Conservation (phyloP, 2,113 vertebrate species). For the Cariama cristata region DNA sequence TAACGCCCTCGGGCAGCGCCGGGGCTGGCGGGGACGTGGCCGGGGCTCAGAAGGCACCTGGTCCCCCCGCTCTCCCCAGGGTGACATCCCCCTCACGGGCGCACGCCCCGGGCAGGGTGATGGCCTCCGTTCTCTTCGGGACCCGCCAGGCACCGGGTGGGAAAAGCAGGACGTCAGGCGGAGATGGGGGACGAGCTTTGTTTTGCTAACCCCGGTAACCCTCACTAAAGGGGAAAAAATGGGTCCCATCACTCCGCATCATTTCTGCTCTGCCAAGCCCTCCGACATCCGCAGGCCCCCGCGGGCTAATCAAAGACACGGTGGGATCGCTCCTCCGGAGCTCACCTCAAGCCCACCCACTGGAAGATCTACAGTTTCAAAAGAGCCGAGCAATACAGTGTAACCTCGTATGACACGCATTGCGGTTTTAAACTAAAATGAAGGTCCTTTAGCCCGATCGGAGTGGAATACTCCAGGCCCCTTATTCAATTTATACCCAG, state of each 20-base stretch:
- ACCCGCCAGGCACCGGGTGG: neutral
- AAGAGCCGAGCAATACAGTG: neutral
- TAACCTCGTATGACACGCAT: neutral
- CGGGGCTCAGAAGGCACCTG: constrained; percentile 12
- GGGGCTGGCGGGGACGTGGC: constrained; percentile 65
- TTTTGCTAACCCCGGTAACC: neutral
- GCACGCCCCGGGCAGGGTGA: neutral
- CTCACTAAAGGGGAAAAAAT: neutral
- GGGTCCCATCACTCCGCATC: neutral
- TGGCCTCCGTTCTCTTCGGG: neutral
- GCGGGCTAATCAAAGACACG: neutral
- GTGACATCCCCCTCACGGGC: neutral
- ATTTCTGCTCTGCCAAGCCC: neutral
- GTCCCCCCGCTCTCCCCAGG: constrained; percentile 36
- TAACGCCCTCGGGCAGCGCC: constrained; percentile 41
- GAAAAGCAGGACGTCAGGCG: neutral
- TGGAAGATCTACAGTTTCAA: neutral
- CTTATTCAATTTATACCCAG: neutral
- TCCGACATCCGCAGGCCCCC: neutral
- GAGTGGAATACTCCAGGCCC: neutral
- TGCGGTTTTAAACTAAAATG: neutral
- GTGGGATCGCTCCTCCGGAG: neutral
- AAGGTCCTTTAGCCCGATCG: neutral
- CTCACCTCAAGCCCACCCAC: neutral
- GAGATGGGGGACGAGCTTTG: neutral